Base-by-base conservation (phyloP, 2,113 vertebrate genomes). In the Cryptomyrus ogoouensis region DNA sequence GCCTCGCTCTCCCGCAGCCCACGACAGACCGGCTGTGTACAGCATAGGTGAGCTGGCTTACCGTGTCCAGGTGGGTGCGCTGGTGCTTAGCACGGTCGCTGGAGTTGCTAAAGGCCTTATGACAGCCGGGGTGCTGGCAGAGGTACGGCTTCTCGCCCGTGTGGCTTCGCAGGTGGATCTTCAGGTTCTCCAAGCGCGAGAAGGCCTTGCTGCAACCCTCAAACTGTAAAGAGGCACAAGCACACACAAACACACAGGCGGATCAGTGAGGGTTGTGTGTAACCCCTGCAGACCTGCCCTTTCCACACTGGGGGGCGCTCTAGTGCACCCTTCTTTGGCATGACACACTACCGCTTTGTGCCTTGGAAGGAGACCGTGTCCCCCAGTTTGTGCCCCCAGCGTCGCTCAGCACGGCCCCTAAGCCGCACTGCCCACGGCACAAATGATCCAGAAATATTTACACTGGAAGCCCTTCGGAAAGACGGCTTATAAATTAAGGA, bases 91-190 rank as follows among this genome's bases (percentile, higher is more conserved):
- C 98, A 1, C 98, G 97, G 95, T 99, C 98, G 0, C 98, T 99
- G 95, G 98, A 99, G 96, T 99, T 99, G 95, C 98, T 99, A 97
- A 99, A 99, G 93, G 98, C 98, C 95, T 99, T 99, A 96, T 98
- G 98, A 95, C 98, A 99, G 94, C 98, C 98, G 0, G 98, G 98
- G 91, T 99, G 98, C 97, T 99, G 98, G 93, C 98, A 99, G 93
- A 99, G 96, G 95, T 99, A 99, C 0, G 98, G 98, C 94, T 99
- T 98, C 95, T 99, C 98, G 53, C 98, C 98, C 1, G 98, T 99
- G 91, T 99, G 98, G 94, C 98, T 99, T 92, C 98, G 96, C 92
- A 99, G 96, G 96, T 99, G 98, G 94, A 99, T 99, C 97, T 99
- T 99, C 94, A 99, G 97, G 95, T 99, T 99, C 96, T 99, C 98